A percentile compares a stretch with the other conserved stretches of the same genome.
phyloP scores from a whole-genome alignment of 1,140 invertebrate species.

The Diabrotica virgifera region DNA sequence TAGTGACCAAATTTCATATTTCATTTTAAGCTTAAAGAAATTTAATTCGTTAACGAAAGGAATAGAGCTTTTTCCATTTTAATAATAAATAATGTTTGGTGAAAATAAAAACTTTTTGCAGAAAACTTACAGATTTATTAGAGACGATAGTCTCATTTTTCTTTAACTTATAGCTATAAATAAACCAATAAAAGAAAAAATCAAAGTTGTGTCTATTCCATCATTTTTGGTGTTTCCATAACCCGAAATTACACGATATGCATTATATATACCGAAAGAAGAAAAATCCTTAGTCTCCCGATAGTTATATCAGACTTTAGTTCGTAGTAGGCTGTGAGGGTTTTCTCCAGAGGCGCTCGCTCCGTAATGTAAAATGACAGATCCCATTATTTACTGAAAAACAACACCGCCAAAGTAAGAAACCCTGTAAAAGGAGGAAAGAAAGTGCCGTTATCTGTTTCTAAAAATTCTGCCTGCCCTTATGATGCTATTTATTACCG shows the following conservation, averaged over 20 bases:
- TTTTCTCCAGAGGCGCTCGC: constrained; percentile 38
- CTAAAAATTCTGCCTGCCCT: constrained; percentile 37
- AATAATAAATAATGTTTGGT: too few species aligned
- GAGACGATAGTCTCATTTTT: background rate
- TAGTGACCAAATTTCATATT: too few species aligned
- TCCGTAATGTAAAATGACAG: constrained; percentile 49
- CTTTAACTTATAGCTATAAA: background rate
- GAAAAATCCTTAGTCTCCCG: background rate
- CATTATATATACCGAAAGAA: constrained; percentile 14
- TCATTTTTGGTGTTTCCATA: constrained; percentile 7
- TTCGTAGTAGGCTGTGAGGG: constrained; percentile 24
- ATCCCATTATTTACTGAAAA: constrained; percentile 50
- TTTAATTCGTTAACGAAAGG: too few species aligned
- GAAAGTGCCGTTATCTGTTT: constrained; percentile 43
- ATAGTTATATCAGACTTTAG: constrained; percentile 25
- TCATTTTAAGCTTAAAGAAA: too few species aligned
- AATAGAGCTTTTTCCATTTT: too few species aligned
- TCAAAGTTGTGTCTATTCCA: constrained; percentile 9
- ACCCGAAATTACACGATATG: constrained; percentile 12
- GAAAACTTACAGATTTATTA: too few species aligned
- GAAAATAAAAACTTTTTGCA: too few species aligned
- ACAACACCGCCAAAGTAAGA: constrained; percentile 47
- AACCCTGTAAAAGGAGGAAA: constrained; percentile 45
- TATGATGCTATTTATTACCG: constrained; percentile 39
- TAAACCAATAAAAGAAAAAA: background rate